Conservation (phyloP, 1,140 invertebrate genomes). For the Paramacrobiotus metropolitanus region DNA sequence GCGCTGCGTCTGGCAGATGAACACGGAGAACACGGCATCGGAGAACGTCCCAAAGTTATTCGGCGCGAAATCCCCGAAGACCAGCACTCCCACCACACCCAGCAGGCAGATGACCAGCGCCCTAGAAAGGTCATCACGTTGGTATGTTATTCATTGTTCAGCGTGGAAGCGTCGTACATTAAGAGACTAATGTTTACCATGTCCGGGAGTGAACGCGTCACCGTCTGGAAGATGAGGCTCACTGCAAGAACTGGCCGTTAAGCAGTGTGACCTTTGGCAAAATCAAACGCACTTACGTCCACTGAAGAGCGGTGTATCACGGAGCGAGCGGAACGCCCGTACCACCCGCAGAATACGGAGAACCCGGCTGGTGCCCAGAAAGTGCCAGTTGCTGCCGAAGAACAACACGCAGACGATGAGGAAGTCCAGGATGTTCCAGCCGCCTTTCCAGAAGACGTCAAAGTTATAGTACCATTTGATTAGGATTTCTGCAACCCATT, state of each 20-base stretch:
- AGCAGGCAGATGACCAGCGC: slow-evolving; percentile 15
- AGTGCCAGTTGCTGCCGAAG: slow-evolving; percentile 9
- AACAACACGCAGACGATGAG: slow-evolving; percentile 14
- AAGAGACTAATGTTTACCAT: slow-evolving; percentile 17
- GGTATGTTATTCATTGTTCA: not conserved
- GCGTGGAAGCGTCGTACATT: slow-evolving; percentile 5
- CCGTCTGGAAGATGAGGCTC: slow-evolving; percentile 11
- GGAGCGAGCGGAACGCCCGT: slow-evolving; percentile 16
- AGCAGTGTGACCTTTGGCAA: slow-evolving; percentile 10
- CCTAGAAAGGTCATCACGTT: not conserved
- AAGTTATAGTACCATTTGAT: slow-evolving; percentile 19
- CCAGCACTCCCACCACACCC: slow-evolving; percentile 14
- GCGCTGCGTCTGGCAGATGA: slow-evolving; percentile 18
- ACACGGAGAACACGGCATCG: slow-evolving; percentile 14
- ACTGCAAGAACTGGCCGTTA: slow-evolving; percentile 8
- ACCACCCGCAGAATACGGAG: slow-evolving; percentile 15
- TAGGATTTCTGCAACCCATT: slow-evolving; percentile 13
- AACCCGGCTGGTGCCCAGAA: slow-evolving; percentile 7
- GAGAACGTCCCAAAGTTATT: slow-evolving; percentile 12
- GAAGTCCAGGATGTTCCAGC: slow-evolving; percentile 18
- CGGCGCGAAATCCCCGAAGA: slow-evolving; percentile 13
- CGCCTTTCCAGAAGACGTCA: slow-evolving; percentile 16
- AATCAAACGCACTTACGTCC: not conserved
- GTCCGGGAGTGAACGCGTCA: slow-evolving; percentile 15
- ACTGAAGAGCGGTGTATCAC: slow-evolving; percentile 5